Evolutionary conservation across 2,113 vertebrate genomes (phyloP).

Genomic region (Odontophorus gujanensis): DNA sequence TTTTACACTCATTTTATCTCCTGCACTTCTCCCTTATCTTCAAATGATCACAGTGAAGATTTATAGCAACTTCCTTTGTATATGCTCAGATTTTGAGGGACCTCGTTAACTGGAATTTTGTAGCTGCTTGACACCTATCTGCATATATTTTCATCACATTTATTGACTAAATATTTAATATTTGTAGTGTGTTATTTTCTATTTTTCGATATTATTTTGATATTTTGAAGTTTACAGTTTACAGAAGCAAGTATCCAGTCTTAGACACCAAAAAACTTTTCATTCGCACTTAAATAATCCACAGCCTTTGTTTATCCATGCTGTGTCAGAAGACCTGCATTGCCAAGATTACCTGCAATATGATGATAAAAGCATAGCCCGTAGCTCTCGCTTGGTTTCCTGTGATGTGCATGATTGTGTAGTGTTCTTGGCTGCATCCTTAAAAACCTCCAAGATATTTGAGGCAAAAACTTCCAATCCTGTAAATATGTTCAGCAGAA

Average conservation of each 20-base stretch:
- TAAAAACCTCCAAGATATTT: not conserved
- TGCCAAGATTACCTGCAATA: not conserved
- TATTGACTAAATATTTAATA: not conserved
- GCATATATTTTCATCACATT: not conserved
- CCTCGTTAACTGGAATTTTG: not conserved
- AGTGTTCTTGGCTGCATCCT: not conserved
- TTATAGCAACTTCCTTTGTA: not conserved
- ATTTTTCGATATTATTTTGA: not conserved
- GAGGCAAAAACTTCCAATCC: not conserved
- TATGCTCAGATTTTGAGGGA: not conserved
- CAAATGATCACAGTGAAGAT: not conserved
- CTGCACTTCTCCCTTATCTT: fast-evolving
- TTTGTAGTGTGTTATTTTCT: not conserved
- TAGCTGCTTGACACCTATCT: not conserved
- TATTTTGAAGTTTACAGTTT: not conserved
- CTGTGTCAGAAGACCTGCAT: not conserved
- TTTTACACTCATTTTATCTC: not conserved
- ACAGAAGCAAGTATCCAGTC: not conserved
- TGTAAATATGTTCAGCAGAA: not conserved
- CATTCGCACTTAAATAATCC: not conserved
- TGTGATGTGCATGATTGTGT: not conserved
- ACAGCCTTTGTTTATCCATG: not conserved
- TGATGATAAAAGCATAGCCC: not conserved
- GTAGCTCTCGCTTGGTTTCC: not conserved
- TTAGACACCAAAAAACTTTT: not conserved